Percentiles rank a stretch among this genome's conserved stretches.
phyloP scores from a whole-genome alignment of 2,113 vertebrate species.

The Nannospalax galili region DNA sequence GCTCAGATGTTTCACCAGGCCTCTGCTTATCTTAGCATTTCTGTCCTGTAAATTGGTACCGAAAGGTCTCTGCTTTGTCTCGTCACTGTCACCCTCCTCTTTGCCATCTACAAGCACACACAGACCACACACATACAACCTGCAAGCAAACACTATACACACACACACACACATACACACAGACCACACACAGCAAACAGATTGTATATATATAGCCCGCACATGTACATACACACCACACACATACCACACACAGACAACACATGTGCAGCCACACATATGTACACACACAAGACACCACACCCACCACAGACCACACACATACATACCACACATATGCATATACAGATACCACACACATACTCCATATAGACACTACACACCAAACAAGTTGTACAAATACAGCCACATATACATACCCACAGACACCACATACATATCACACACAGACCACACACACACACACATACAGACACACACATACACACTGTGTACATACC shows the following conservation, averaged over 20 bases:
- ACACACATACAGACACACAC: too few relatives aligned
- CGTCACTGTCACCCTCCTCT: not conserved
- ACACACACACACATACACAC: not conserved
- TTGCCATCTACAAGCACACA: not conserved
- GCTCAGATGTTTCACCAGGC: accelerated
- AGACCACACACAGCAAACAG: not conserved
- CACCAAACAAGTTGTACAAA: not conserved
- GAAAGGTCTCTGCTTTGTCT: slow-evolving; percentile 44
- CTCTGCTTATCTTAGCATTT: not conserved
- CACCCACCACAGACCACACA: not conserved
- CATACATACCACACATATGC: not conserved
- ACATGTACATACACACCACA: not conserved
- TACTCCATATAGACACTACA: not conserved
- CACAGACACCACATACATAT: not conserved
- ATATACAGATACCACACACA: not conserved
- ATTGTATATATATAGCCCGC: not conserved
- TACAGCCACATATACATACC: not conserved
- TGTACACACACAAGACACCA: too few relatives aligned
- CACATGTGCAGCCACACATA: not conserved
- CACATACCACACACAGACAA: too few relatives aligned
- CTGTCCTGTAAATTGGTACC: not conserved
- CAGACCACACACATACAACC: too few relatives aligned
- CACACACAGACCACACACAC: too few relatives aligned
- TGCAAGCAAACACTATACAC: too few relatives aligned
- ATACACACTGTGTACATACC: too few relatives aligned